A percentile compares a stretch with the other conserved stretches of the same genome.
phyloP scores from a whole-genome alignment of 2,113 vertebrate genomes.

The human (Homo sapiens) region DNA sequence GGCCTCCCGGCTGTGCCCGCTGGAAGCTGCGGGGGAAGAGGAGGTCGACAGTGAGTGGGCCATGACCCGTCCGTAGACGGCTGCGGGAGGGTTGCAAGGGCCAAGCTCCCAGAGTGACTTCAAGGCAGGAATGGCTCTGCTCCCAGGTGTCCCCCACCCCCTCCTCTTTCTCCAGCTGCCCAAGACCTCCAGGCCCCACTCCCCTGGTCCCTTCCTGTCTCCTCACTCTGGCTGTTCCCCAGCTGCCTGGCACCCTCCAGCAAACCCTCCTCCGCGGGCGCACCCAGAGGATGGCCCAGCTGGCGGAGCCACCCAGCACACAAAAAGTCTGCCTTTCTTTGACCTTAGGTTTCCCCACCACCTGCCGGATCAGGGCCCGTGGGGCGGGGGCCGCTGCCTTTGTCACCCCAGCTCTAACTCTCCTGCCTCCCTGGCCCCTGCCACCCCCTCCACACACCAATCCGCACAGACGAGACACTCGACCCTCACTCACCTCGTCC shows the following conservation, averaged over 20 bases:
- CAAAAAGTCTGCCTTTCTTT: background rate
- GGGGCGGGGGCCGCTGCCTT: background rate
- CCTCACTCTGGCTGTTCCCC: background rate
- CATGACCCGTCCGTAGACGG: too few species aligned
- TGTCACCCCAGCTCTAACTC: background rate
- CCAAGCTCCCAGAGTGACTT: background rate
- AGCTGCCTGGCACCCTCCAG: background rate
- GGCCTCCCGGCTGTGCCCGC: background rate
- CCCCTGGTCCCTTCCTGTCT: background rate
- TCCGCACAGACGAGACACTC: too few species aligned
- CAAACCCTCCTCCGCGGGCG: background rate
- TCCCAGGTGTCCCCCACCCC: fast-evolving
- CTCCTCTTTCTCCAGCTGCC: background rate
- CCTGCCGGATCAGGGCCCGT: background rate
- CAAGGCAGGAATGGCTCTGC: too few species aligned
- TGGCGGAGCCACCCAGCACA: too few species aligned
- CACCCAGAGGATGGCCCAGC: background rate
- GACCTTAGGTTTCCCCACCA: too few species aligned
- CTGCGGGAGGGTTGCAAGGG: too few species aligned
- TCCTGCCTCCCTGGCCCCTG: fast-evolving
- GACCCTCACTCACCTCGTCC: background rate
- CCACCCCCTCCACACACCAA: fast-evolving
- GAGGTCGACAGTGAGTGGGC: background rate
- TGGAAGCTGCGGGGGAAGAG: background rate
- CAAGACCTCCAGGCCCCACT: background rate